These are phyloP conservation scores for Rotaria socialis DNA, from an alignment of 2,888 invertebrate species.

Conservation along the genomic window DNA sequence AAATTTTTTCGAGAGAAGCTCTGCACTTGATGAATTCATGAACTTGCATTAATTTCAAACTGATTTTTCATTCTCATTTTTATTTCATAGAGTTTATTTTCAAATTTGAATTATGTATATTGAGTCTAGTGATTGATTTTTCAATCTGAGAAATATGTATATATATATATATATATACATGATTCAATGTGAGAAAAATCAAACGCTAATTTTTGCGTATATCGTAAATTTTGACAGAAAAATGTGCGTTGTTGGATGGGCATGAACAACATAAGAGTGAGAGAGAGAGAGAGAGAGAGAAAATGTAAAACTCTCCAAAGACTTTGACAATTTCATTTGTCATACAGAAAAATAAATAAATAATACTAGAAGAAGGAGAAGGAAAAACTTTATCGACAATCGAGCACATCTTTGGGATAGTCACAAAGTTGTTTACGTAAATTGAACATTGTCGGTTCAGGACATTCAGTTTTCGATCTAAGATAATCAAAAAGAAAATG, in stretches of 20 bases:
- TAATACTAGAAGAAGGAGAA: neutral
- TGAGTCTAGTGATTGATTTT: too few relatives aligned
- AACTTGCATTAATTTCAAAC: too few relatives aligned
- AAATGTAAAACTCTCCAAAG: neutral
- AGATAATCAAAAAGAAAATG: neutral
- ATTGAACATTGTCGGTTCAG: neutral
- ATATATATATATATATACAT: too few relatives aligned
- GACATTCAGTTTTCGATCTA: slow-evolving; percentile 13
- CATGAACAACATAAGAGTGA: neutral
- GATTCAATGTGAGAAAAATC: too few relatives aligned
- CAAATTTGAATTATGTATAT: too few relatives aligned
- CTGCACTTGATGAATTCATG: too few relatives aligned
- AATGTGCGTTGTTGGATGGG: neutral
- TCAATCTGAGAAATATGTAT: too few relatives aligned
- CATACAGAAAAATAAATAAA: slow-evolving; percentile 13
- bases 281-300: neutral
- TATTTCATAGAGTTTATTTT: too few relatives aligned
- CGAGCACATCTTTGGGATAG: neutral
- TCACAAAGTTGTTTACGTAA: neutral
- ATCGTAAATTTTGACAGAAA: neutral
- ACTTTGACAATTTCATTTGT: neutral
- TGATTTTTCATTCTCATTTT: too few relatives aligned
- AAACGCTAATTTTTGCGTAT: too few relatives aligned
- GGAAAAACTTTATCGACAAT: neutral
- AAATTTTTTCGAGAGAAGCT: too few relatives aligned